Evolutionary conservation across 2,113 vertebrate species (phyloP).

Genomic region (Colius striatus): DNA sequence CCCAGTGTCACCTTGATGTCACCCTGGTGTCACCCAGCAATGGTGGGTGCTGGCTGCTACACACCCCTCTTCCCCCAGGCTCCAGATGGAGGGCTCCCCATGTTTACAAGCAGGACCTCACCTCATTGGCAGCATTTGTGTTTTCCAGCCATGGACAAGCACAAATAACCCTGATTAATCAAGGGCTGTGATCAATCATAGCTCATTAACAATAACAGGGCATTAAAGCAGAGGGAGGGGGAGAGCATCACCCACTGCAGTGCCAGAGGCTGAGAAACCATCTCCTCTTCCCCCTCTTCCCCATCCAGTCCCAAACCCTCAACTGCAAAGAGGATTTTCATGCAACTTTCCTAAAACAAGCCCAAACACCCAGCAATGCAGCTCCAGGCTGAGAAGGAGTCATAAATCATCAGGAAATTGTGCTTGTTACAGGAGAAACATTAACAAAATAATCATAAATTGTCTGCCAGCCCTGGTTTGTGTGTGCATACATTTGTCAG

Average conservation of each 20-base stretch:
- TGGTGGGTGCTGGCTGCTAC: not conserved
- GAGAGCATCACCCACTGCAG: not conserved
- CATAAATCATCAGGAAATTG: conserved; percentile 58
- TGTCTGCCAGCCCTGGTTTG: conserved; percentile 49
- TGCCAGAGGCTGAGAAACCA: not conserved
- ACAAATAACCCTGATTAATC: not conserved
- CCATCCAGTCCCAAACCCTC: not conserved
- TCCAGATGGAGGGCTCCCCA: fast-evolving
- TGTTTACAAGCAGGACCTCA: not conserved
- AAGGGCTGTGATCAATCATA: not conserved
- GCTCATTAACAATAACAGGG: not conserved
- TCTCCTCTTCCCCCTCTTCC: not conserved
- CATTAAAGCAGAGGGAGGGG: not conserved
- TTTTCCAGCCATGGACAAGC: not conserved
- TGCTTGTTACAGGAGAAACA: conserved; percentile 54
- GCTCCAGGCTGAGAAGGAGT: conserved; percentile 1
- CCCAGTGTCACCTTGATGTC: not conserved
- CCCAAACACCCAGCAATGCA: not conserved
- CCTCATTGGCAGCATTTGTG: not conserved
- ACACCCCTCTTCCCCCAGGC: not conserved
- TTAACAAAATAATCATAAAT: conserved; percentile 70
- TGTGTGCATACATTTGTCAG: not conserved
- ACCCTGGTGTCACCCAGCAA: not conserved
- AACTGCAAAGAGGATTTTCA: not conserved
- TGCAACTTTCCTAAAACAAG: not conserved